Evolutionary conservation across 2,888 invertebrate genomes (phyloP), one percentile per base, ranked within the genome.

Genomic region (Hypercompe scribonia): DNA sequence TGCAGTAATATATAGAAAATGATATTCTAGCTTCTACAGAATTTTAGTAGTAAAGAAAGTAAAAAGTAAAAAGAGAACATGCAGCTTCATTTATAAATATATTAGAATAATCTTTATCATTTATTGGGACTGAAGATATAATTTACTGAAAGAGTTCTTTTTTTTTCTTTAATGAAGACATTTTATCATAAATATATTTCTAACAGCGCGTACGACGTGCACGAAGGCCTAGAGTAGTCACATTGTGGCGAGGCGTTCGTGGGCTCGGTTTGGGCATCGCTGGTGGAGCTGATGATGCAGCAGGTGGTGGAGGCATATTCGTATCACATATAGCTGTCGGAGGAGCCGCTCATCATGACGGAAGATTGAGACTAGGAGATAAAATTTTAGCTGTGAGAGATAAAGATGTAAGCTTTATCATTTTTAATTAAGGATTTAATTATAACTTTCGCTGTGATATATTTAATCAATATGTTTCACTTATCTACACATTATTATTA

Each of bases 371-470:
- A 83, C 84, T 96, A 87, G 96, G 96, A 76, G 96, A 96, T 91
- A 94, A 95, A 87, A 95, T 96, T 87, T 88, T 96, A 82, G 96
- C 96, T 81, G 96, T 96, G 54, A 93, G 94, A 79, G 94, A 95
- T 86, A 92, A 94, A 84, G 92, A 95, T 85, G 96, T 96, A 79
- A 93, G 95, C 93, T 71, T 74, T 31, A 68, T 36, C 33, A 18
- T 8, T 46, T 0, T 46, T 46, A 21, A 46, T 46, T 46, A n/a
- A n/a, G n/a, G n/a, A n/a, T n/a, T n/a, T n/a, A n/a, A n/a, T n/a
- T n/a, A n/a, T n/a, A n/a, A n/a, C n/a, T n/a, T n/a, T n/a, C n/a
- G n/a, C n/a, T n/a, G n/a, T n/a, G n/a, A n/a, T n/a, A n/a, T n/a
- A n/a, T n/a, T n/a, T n/a, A n/a, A n/a, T n/a, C n/a, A n/a, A n/a